These are phyloP conservation scores for Petrocephalus microphthalmus DNA, from an alignment of 2,113 vertebrate species.

Conservation along the genomic window DNA sequence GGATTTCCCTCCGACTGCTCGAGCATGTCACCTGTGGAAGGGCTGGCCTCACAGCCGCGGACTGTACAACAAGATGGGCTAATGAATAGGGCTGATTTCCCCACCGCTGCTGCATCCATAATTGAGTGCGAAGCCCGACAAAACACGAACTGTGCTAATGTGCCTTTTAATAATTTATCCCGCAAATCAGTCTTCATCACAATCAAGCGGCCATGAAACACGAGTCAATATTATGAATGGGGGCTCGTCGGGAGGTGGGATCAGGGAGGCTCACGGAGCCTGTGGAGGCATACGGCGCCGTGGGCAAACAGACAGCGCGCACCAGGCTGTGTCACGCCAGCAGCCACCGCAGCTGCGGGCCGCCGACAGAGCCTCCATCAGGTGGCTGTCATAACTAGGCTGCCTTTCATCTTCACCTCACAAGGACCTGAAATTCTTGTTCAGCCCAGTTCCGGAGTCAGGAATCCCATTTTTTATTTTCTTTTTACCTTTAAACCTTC, in stretches of 20 bases:
- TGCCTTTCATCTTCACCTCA: neutral
- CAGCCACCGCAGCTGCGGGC: neutral
- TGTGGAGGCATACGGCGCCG: constrained; percentile 21
- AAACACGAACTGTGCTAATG: constrained; percentile 28
- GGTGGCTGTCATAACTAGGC: neutral
- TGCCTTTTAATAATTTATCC: constrained; percentile 34
- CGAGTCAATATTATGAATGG: constrained; percentile 35
- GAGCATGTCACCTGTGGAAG: constrained; percentile 26
- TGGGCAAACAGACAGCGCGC: neutral
- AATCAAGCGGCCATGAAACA: constrained; percentile 39
- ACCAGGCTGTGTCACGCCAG: neutral
- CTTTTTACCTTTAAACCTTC: neutral
- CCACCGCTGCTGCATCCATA: constrained; percentile 17
- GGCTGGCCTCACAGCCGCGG: neutral
- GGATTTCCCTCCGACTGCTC: constrained; percentile 24
- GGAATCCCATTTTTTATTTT: neutral
- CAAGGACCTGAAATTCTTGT: neutral
- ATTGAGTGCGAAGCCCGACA: constrained; percentile 26
- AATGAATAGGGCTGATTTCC: constrained; percentile 39
- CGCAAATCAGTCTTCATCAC: constrained; percentile 42
- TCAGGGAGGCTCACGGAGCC: neutral
- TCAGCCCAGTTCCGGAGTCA: neutral
- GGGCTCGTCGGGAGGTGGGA: constrained; percentile 26
- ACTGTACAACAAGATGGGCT: constrained; percentile 6
- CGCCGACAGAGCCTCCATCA: neutral